These are phyloP conservation scores for Meloidogyne hapla DNA, from an alignment of 1,140 invertebrate genomes.

Conservation along the genomic window DNA sequence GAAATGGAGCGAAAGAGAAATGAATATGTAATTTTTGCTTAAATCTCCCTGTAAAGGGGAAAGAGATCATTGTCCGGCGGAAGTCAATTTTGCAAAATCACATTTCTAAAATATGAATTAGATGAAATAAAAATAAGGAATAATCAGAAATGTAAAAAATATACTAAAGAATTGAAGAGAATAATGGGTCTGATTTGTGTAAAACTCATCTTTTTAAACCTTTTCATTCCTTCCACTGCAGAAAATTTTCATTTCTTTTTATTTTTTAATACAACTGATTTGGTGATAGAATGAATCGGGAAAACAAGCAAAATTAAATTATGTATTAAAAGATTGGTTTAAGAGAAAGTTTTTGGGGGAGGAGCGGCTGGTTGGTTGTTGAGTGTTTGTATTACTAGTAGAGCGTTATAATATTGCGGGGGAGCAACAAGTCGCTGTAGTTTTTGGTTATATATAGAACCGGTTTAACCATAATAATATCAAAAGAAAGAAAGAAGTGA, in stretches of 20 bases:
- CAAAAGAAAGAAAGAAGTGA: background rate
- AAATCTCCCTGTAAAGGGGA: background rate
- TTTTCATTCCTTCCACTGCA: too few species aligned
- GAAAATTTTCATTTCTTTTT: too few species aligned
- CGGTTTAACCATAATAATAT: background rate
- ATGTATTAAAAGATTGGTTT: background rate
- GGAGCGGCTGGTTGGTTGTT: background rate
- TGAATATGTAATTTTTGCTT: too few species aligned
- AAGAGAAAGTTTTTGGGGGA: background rate
- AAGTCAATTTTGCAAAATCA: slow-evolving; percentile 34
- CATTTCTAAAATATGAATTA: slow-evolving; percentile 24
- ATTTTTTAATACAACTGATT: background rate
- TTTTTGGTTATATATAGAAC: background rate
- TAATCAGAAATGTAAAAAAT: background rate
- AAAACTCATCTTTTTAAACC: too few species aligned
- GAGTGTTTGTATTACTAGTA: background rate
- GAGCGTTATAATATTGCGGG: background rate
- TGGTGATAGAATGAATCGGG: slow-evolving; percentile 21
- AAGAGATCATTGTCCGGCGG: slow-evolving; percentile 23
- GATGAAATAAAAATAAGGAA: background rate
- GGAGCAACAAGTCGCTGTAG: background rate
- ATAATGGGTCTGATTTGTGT: background rate
- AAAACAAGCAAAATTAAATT: background rate
- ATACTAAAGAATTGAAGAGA: background rate
- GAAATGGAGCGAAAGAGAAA: slow-evolving; percentile 26